A percentile compares a stretch with the other conserved stretches of the same genome.
Conservation (phyloP, 35 echinoderm and acorn worm genomes). For the Heliocidaris erythrogramma region DNA sequence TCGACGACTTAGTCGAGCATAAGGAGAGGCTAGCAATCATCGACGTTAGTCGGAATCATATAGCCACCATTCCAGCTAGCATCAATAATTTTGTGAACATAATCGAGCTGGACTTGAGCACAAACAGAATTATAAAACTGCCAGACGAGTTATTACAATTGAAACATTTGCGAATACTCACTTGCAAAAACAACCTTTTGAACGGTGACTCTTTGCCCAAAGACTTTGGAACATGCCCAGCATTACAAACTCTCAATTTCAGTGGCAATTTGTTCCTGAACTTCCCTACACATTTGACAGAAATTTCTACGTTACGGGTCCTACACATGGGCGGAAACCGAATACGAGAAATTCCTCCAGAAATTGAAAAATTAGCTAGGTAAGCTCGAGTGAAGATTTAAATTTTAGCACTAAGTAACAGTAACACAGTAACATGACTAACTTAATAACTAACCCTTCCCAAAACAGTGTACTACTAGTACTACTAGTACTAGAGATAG, state of each 20-base stretch:
- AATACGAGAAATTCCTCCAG: conserved; percentile 71
- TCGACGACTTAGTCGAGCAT: conserved; percentile 39
- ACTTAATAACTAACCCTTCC: too few species aligned
- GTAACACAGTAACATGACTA: too few species aligned
- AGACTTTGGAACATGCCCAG: conserved; percentile 69
- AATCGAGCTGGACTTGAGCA: conserved; percentile 84
- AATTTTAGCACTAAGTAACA: too few species aligned
- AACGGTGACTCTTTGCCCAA: conserved; percentile 83
- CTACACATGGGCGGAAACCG: conserved; percentile 79
- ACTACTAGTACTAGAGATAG: too few species aligned
- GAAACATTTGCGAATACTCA: conserved; percentile 53
- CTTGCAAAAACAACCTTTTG: conserved; percentile 86
- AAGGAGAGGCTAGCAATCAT: conserved; percentile 59
- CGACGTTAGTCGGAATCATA: conserved; percentile 79
- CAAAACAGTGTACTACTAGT: too few species aligned
- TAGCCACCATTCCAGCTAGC: conserved; percentile 64
- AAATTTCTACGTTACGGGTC: conserved; percentile 58
- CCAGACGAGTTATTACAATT: conserved; percentile 74
- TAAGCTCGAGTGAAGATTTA: too few species aligned
- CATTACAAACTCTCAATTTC: conserved; percentile 84
- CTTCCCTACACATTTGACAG: conserved; percentile 70
- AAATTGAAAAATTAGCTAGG: conserved; percentile 74
- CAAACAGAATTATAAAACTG: conserved; percentile 72
- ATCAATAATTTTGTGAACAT: conserved; percentile 58
- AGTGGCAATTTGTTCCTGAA: conserved; percentile 81